Base-by-base conservation (phyloP, 2,888 invertebrate species). In the Eucriotettix oculatus region DNA sequence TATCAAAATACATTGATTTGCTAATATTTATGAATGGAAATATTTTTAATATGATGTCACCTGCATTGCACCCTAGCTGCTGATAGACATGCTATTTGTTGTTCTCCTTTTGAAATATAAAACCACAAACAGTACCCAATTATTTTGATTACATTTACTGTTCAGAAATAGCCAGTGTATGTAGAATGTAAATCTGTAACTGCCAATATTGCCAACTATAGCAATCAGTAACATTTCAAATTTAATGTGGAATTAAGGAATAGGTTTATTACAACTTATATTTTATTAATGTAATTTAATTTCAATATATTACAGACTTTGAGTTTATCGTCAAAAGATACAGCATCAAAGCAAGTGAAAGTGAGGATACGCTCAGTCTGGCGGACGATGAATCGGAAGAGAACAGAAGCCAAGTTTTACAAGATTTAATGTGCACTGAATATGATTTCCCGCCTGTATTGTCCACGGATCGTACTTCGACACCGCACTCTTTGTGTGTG, bases 391-490 rank as follows among this genome's bases (percentile, higher is more conserved):
- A 63, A 48, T 74, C 60, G 54, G 66, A 68, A 42, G 60, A 61
- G 61, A 10, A 58, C 65, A 54, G 69, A 66, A 10, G 75, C 60
- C 78, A 79, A 64, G 76, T 76, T 41, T 79, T 84, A 68, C 74
- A 69, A 14, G 79, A 79, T 65, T 68, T 82, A 60, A 71, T 79
- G 68, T 72, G 79, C 11, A 69, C 76, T 5, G 74, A 76, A 10
- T 83, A 85, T 70, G 86, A 86, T 70, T 89, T 87, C 70, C 79
- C 76, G 16, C 69, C 72, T 0, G 42, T 67, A 70, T 60, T 54
- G 11, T 40, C 43, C 44, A 16, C 43, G 10, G 17, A 54, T 54
- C 59, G 74, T 75, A 64, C 65, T 66, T 63, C 76, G 78, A 65
- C 72, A 11, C 76, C 77, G 62, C 75, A 78, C 0, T 69, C 76